Base-by-base conservation (phyloP, 1,140 invertebrate genomes). In the Leguminivora glycinivorella region DNA sequence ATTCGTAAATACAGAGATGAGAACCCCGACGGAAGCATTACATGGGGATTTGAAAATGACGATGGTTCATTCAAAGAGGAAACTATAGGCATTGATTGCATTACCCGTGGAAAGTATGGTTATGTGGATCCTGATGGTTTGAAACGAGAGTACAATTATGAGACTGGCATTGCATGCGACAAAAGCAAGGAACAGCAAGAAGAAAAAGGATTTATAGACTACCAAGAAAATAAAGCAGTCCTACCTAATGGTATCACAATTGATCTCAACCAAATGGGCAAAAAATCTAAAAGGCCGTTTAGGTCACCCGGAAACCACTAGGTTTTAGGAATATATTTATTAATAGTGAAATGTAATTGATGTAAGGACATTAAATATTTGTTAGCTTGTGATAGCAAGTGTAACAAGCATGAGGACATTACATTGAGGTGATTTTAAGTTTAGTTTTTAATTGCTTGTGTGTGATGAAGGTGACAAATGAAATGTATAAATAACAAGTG, bases 11-110 rank as follows among this genome's bases (percentile, higher is more conserved):
- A 95, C 88, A 93, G 95, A 56, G 95, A 96, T 67, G 96, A 96
- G 79, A 96, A 96, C 78, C 92, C 94, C 43, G 96, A 97, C 75
- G 96, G 96, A 5, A 96, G 95, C 73, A 97, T 97, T 70, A 96
- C 95, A 0, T 97, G 96, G 96, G 96, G 96, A 63, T 97, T 95
- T 81, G 96, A 96, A 91, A 97, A 96, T 81, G 96, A 96, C 70
- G 95, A 96, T 79, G 95, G 95, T 12, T 93, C 93, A 2, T 96
- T 95, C 83, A 97, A 97, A 81, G 96, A 97, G 82, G 96, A 97
- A 87, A 93, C 94, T 5, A 96, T 96, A 76, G 96, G 96, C 67
- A 92, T 94, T 14, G 95, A 97, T 80, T 97, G 96, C 83, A 92
- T 97, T 47, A 96, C 96, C 4, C 92, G 95, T 38, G 96, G 96